Evolutionary conservation across 2,797 vertebrate species (phyloP).

Genomic region (Pipistrellus kuhlii): DNA sequence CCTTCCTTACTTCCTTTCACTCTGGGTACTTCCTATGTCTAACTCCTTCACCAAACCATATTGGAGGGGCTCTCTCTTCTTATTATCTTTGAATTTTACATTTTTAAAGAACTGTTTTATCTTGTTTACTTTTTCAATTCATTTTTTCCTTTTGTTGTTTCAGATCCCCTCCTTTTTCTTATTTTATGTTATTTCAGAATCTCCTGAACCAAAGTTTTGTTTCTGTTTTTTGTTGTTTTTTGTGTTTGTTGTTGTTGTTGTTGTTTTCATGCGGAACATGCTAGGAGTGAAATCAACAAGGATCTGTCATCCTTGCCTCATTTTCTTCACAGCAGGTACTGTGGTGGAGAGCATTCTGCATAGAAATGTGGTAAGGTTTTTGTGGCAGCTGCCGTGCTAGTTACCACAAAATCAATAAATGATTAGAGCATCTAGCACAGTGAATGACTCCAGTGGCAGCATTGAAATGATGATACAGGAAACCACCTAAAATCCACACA

Average conservation of each 20-base stretch:
- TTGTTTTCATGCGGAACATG: slow-evolving; percentile 15
- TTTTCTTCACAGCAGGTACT: slow-evolving; percentile 70
- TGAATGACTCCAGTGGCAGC: slow-evolving; percentile 26
- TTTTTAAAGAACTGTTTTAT: neutral
- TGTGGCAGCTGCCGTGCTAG: slow-evolving; percentile 34
- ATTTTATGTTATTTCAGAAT: slow-evolving; percentile 60
- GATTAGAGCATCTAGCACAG: slow-evolving; percentile 35
- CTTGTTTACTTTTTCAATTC: slow-evolving; percentile 30
- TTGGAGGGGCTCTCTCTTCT: slow-evolving; percentile 8
- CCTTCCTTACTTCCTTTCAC: neutral
- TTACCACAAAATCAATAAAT: slow-evolving; percentile 67
- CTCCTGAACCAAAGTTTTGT: slow-evolving; percentile 32
- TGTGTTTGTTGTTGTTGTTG: neutral
- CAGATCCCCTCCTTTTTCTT: neutral
- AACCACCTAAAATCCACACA: slow-evolving; percentile 44
- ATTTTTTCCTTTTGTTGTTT: slow-evolving; percentile 46
- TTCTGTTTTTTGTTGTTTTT: neutral
- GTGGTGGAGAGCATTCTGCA: neutral
- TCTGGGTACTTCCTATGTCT: neutral
- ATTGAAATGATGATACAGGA: slow-evolving; percentile 9
- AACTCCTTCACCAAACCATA: neutral
- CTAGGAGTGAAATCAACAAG: slow-evolving; percentile 71
- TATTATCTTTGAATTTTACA: neutral
- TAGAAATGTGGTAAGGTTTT: slow-evolving; percentile 35
- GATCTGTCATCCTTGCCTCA: slow-evolving; percentile 54